Percentiles rank a stretch among this genome's conserved stretches.
Evolutionary conservation across 1,140 invertebrate species (phyloP).

Genomic region (Temnothorax curvispinosus): DNA sequence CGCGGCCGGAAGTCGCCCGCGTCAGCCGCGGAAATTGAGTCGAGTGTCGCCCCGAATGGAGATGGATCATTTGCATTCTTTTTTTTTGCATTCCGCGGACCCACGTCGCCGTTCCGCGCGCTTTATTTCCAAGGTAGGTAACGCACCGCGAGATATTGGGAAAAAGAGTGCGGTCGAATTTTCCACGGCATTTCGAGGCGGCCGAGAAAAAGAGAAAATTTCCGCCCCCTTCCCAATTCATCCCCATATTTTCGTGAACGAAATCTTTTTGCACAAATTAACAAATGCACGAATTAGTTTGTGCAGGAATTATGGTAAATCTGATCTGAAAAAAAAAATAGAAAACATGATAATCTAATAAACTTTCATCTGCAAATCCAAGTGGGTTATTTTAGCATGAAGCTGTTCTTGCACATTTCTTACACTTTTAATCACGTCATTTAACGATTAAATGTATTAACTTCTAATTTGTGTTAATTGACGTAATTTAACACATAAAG

Average conservation of each 20-base stretch:
- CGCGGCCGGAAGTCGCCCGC: constrained; percentile 5
- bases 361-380: not conserved
- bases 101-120: not conserved
- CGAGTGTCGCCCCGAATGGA: constrained; percentile 22
- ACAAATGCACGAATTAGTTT: not conserved
- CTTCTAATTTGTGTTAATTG: too few species aligned
- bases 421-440: too few species aligned
- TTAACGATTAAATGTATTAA: too few species aligned
- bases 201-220: too few species aligned
- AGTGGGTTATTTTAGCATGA: too few species aligned
- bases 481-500: not conserved
- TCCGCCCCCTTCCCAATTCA: too few species aligned
- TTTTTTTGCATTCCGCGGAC: constrained; percentile 21
- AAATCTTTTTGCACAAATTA: not conserved
- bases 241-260: not conserved
- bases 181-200: not conserved
- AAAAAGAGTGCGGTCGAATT: not conserved
- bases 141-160: not conserved
- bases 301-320: not conserved
- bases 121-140: not conserved
- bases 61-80: constrained; percentile 57
- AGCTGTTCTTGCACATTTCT: too few species aligned
- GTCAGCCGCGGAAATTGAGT: constrained; percentile 47
- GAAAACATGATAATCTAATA: not conserved
- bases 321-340: not conserved